Evolutionary conservation across 2,797 vertebrate species (phyloP).

Genomic region (Sebastiscus albofasciatus): DNA sequence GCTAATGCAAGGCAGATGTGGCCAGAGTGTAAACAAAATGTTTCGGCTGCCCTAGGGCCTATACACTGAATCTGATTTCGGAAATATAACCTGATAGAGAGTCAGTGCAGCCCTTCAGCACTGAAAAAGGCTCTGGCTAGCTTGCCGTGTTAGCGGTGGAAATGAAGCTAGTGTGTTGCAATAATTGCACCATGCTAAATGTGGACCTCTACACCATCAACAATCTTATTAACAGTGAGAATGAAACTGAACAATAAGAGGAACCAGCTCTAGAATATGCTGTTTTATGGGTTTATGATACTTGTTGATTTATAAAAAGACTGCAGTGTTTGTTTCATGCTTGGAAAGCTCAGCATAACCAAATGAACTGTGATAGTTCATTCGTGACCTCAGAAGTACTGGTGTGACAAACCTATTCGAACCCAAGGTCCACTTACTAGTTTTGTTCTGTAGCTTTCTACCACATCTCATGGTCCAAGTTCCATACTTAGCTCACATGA

Average conservation of each 20-base stretch:
- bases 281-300: background rate
- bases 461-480: background rate
- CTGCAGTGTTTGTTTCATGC: background rate
- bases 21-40: background rate
- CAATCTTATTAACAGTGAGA: background rate
- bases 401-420: background rate
- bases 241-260: background rate
- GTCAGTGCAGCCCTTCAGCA: background rate
- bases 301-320: background rate
- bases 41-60: background rate
- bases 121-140: background rate
- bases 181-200: background rate
- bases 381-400: background rate
- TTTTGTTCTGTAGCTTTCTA: background rate
- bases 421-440: background rate
- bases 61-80: background rate
- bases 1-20: slow-evolving; percentile 13
- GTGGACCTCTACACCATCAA: background rate
- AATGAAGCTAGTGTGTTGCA: background rate
- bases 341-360: background rate
- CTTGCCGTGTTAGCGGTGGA: background rate
- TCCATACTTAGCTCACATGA: background rate
- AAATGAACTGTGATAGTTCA: background rate
- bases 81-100: background rate
- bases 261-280: background rate